A percentile compares a stretch with the other conserved stretches of the same genome.
phyloP scores from a whole-genome alignment of 37 sponge, comb jelly and placozoan genomes.

The Ephydatia muelleri region DNA sequence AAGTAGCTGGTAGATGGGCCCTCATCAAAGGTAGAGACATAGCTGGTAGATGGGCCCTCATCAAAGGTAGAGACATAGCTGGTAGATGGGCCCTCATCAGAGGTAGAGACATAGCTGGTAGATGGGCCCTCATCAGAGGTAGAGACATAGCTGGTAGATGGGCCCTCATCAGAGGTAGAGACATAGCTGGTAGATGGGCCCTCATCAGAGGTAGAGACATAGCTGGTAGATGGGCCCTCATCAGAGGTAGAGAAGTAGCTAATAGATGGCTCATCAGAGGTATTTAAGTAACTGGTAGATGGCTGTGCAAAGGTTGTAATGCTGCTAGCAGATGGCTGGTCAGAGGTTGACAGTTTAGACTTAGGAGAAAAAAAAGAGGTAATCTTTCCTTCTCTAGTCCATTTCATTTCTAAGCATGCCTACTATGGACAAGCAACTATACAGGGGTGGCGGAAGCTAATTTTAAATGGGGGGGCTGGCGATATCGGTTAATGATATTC shows the following conservation, averaged over 20 bases:
- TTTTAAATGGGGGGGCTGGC: no score
- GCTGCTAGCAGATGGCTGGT: neutral
- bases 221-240: no score
- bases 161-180: neutral
- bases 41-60: neutral
- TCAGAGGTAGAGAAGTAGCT: no score
- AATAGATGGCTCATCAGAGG: neutral
- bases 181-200: neutral
- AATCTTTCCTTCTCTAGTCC: neutral
- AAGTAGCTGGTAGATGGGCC: no score
- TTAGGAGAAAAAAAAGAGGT: neutral
- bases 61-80: neutral
- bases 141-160: conserved; percentile 1
- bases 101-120: no score
- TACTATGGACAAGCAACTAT: neutral
- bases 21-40: no score
- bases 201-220: no score
- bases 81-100: neutral
- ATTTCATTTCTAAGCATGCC: neutral
- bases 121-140: neutral
- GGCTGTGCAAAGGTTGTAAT: neutral
- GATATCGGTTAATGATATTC: no score
- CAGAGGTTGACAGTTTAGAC: neutral
- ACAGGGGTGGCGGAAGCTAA: no score
- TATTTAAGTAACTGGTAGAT: neutral